phyloP scores from a whole-genome alignment of 2,888 invertebrate species.

The Hirtodrosophila duncani region DNA sequence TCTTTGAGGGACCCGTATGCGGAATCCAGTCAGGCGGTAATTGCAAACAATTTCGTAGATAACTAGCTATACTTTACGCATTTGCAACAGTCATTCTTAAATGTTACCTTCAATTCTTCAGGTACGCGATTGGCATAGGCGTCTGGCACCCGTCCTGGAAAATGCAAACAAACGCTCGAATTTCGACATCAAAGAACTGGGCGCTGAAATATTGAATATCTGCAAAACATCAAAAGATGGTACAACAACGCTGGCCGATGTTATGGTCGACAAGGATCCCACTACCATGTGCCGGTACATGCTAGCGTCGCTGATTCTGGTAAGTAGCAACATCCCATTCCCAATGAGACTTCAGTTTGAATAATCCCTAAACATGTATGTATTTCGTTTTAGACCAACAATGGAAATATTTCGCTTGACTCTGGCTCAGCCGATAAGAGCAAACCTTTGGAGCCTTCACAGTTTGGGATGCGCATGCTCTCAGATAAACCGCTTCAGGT shows the following conservation, averaged over 20 bases:
- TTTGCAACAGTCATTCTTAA: too few relatives aligned
- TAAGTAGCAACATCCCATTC: constrained; percentile 34
- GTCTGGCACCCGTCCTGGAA: constrained; percentile 71
- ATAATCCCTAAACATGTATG: neutral
- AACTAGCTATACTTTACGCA: too few relatives aligned
- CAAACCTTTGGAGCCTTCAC: constrained; percentile 49
- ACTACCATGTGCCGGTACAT: constrained; percentile 63
- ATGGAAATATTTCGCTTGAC: constrained; percentile 62
- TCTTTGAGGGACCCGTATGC: too few relatives aligned
- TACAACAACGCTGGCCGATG: constrained; percentile 52
- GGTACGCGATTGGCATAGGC: constrained; percentile 75
- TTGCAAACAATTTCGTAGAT: too few relatives aligned
- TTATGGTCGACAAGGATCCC: constrained; percentile 67
- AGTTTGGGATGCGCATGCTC: constrained; percentile 59
- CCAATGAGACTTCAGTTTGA: neutral
- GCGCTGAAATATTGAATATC: constrained; percentile 69
- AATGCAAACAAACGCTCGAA: constrained; percentile 74
- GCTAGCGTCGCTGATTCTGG: constrained; percentile 72
- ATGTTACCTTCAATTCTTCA: constrained; percentile 26
- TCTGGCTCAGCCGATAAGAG: constrained; percentile 41
- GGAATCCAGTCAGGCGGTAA: too few relatives aligned
- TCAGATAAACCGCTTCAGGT: constrained; percentile 65
- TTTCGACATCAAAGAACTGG: constrained; percentile 74
- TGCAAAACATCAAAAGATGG: constrained; percentile 47
- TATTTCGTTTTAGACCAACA: constrained; percentile 54